Percentiles rank a stretch among this genome's conserved stretches.
Conservation (phyloP, 2,113 vertebrate species). For the Rhinogobius similis region DNA sequence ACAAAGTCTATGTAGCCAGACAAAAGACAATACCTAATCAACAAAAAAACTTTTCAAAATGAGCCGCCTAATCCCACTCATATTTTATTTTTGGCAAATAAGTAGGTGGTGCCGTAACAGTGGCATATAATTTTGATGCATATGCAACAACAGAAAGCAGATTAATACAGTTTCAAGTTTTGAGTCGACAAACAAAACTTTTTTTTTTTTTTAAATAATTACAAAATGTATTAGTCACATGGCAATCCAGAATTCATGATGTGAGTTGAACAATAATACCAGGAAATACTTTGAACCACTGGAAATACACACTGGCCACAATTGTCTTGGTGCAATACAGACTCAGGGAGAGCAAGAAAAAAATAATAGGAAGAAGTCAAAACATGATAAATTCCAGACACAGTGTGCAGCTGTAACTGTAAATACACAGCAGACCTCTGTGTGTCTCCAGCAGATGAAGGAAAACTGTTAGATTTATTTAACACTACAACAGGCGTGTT, state of each 20-base stretch:
- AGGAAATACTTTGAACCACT: not conserved
- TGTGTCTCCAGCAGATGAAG: constrained; percentile 34
- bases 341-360: constrained; percentile 1
- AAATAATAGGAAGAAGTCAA: constrained; percentile 33
- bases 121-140: constrained; percentile 26
- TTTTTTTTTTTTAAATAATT: too few species aligned
- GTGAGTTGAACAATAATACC: too few species aligned
- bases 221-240: not conserved
- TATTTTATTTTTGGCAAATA: constrained; percentile 12
- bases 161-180: constrained; percentile 13
- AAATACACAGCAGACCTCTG: not conserved
- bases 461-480: constrained; percentile 22
- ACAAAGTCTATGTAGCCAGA: not conserved
- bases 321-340: constrained; percentile 20
- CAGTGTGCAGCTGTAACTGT: constrained; percentile 14
- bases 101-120: constrained; percentile 3
- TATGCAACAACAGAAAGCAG: not conserved
- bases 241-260: not conserved
- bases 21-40: constrained; percentile 13
- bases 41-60: constrained; percentile 14
- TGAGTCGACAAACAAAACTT: too few species aligned
- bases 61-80: constrained; percentile 29
- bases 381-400: constrained; percentile 44
- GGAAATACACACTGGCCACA: constrained; percentile 28
- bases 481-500: constrained; percentile 10